Base-by-base conservation (phyloP, 1,140 invertebrate species). In the Palaemon carinicauda region DNA sequence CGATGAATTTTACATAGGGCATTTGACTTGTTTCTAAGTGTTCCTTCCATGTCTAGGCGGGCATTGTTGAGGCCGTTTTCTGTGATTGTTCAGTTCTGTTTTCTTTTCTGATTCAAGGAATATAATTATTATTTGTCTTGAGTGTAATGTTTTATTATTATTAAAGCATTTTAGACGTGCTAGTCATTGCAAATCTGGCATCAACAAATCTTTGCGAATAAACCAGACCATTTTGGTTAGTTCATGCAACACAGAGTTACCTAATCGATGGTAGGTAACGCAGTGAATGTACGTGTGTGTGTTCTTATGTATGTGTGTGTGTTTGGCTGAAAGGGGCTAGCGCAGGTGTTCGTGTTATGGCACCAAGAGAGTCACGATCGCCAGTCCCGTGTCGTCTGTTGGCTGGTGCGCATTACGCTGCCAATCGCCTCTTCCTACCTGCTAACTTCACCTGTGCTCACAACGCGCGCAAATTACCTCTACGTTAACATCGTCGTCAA, bases 341-440 rank as follows among this genome's bases (percentile, higher is more conserved):
- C 79, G 33, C 79, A 81, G 85, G 84, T 80, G 85, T 82, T 69
- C 56, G 83, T 86, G 24, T 74, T 31, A 9, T 12, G 19, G 10
- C 79, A 33, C 56, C 31, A n/a, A 27, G 74, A 77, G 41, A 33
- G 31, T 33, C 24, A 60, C 65, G 56, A n/a, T 27, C 53, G 41
- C 24, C 77, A 86, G 84, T 86, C 84, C 60, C 77, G 24, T 78
- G 31, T 80, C 54, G 80, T 78, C 84, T 86, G 84, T 86, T 86
- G 84, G 77, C 78, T 52, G 12, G 50, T 17, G 52, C 77, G 27
- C 50, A 60, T 74, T 10, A 54, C 21, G 69, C 24, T 27, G 27
- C 81, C 14, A 14, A 7, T 41, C 79, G 54, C 82, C 29, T 27
- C 29, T 0, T 31, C 78, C 10, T 27, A 5, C 77, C n/a, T 33